Evolutionary conservation across 2,113 vertebrate genomes (phyloP).

Genomic region (Aramus guarauna): DNA sequence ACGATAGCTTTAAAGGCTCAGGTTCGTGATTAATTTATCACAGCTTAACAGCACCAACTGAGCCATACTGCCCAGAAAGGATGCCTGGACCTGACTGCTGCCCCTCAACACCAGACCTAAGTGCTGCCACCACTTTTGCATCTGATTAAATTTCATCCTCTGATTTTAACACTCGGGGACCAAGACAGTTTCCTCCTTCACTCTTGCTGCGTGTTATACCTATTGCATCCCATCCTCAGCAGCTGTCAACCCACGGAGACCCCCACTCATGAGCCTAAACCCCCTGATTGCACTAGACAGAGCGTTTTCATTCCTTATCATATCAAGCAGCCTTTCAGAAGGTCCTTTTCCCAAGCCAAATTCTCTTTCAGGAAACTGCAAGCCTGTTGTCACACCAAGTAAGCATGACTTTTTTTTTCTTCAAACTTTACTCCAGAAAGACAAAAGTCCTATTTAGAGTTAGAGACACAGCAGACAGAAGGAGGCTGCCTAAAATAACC

Average conservation of each 20-base stretch:
- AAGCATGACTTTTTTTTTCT: rapidly evolving
- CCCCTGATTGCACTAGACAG: rapidly evolving
- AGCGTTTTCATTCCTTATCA: rapidly evolving
- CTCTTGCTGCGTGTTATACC: neutral
- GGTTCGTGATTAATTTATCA: neutral
- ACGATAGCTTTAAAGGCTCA: neutral
- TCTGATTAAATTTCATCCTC: neutral
- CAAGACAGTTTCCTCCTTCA: rapidly evolving
- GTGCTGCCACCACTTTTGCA: rapidly evolving
- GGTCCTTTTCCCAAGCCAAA: neutral
- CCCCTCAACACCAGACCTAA: neutral
- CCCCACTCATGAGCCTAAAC: neutral
- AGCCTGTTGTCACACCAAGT: neutral
- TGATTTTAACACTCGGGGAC: rapidly evolving
- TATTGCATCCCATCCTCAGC: rapidly evolving
- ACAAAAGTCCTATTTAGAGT: neutral
- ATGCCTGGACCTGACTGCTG: rapidly evolving
- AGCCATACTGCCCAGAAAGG: neutral
- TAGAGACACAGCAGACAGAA: neutral
- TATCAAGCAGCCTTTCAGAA: neutral
- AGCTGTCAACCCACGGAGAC: rapidly evolving
- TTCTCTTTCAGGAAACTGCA: neutral
- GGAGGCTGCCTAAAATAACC: neutral
- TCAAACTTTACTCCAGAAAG: neutral
- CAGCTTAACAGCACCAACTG: rapidly evolving